Conservation (phyloP, 2,797 vertebrate genomes). For the Limnodromus scolopaceus region DNA sequence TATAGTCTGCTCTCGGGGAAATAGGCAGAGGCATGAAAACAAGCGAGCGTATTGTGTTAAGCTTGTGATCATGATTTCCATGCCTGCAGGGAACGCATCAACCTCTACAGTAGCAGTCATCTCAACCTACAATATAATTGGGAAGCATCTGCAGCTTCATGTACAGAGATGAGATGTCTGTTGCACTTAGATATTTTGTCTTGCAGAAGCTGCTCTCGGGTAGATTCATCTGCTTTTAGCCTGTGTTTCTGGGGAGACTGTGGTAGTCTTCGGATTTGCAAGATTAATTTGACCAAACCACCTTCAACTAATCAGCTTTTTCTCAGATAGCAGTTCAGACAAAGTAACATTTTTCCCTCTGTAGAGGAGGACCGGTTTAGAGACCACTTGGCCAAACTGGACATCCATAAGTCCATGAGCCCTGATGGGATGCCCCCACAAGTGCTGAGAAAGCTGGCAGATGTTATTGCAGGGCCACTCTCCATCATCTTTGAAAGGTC, state of each 20-base stretch:
- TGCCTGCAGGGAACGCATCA: not conserved
- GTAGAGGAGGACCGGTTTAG: no score
- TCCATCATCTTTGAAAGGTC: no score
- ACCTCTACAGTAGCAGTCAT: not conserved
- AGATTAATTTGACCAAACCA: not conserved
- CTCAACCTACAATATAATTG: not conserved
- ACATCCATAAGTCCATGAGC: no score
- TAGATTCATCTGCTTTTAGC: not conserved
- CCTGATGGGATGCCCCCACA: no score
- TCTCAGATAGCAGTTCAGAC: not conserved
- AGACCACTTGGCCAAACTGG: no score
- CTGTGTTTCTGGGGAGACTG: not conserved
- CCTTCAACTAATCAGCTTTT: not conserved
- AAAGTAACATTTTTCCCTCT: not conserved
- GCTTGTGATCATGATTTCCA: not conserved
- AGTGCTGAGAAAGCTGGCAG: no score
- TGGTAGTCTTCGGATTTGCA: accelerated
- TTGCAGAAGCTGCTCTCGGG: not conserved
- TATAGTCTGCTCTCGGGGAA: not conserved
- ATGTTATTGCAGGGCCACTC: no score
- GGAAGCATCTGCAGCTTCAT: not conserved
- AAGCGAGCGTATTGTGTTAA: not conserved
- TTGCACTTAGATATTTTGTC: not conserved
- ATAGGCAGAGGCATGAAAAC: not conserved
- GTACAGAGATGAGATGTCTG: not conserved